Base-by-base conservation (phyloP, 1,140 invertebrate species). In the Gryon sp. region DNA sequence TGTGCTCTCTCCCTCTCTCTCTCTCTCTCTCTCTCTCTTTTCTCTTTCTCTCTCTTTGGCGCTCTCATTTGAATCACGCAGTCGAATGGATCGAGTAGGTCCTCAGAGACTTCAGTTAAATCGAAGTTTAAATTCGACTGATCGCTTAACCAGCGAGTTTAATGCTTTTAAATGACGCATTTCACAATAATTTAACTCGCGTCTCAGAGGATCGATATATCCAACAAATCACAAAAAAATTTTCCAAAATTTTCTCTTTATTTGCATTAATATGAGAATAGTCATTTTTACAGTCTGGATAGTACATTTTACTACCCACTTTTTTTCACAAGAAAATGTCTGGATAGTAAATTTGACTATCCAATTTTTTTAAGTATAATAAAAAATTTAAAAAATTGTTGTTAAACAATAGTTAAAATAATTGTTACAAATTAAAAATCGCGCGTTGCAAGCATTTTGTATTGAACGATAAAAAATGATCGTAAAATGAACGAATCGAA, bases 401-500 rank as follows among this genome's bases (percentile, higher is more conserved):
- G n/a, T n/a, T n/a, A n/a, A n/a, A n/a, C n/a, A n/a, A n/a, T n/a
- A n/a, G n/a, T n/a, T n/a, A n/a, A n/a, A n/a, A n/a, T n/a, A n/a
- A n/a, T n/a, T n/a, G n/a, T n/a, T n/a, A n/a, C n/a, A n/a, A n/a
- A n/a, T n/a, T n/a, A 41, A 41, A 20, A n/a, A 11, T 7, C 43
- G 50, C 41, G 65, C 65, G 52, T 32, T 26, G 20, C 36, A 32
- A 52, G n/a, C n/a, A n/a, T 57, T 69, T 69, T 57, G 50, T 41
- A 41, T 20, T 30, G 26, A 22, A 28, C 43, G 15, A 45, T 28
- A 68, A 15, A 57, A 68, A 45, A 52, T 76, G 79, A 80, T 78
- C 76, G 80, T 75, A 80, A 83, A 83, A 82, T 83, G 82, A 83
- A 83, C 81, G 80, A 83, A 65, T 55, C 76, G n/a, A n/a, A n/a